Conservation (phyloP, 1,140 invertebrate genomes). For the Bombus pyrosoma region DNA sequence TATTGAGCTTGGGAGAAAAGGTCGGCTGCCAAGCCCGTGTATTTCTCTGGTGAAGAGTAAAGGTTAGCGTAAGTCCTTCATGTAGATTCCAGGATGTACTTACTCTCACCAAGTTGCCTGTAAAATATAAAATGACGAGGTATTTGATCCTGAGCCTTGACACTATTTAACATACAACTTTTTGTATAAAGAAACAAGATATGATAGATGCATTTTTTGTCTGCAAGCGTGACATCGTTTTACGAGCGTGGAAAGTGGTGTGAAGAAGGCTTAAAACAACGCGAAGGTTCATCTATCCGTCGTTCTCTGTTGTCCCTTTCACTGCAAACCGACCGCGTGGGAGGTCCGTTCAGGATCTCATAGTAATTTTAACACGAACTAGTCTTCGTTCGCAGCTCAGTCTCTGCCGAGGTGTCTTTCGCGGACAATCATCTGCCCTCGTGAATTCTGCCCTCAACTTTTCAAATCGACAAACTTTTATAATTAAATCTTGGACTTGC, state of each 20-base stretch:
- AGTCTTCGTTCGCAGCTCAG: constrained; percentile 68
- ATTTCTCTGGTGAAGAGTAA: constrained; percentile 59
- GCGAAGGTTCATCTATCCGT: constrained; percentile 68
- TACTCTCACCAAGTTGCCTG: not conserved
- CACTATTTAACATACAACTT: not conserved
- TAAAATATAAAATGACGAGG: not conserved
- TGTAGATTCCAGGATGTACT: constrained; percentile 37
- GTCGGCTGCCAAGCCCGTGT: constrained; percentile 51
- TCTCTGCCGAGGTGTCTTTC: constrained; percentile 43
- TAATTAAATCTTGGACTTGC: not conserved
- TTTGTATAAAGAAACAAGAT: not conserved
- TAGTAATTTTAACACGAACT: constrained; percentile 73
- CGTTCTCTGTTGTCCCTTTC: constrained; percentile 75
- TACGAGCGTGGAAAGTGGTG: constrained; percentile 24
- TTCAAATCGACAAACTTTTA: not conserved
- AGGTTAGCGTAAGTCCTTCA: constrained; percentile 58
- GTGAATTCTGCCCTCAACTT: not conserved
- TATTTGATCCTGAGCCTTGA: not conserved
- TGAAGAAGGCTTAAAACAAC: constrained; percentile 53
- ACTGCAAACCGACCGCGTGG: constrained; percentile 73
- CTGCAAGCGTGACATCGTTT: constrained; percentile 52
- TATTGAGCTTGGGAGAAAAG: constrained; percentile 47
- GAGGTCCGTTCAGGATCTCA: constrained; percentile 71
- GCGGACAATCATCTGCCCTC: constrained; percentile 24
- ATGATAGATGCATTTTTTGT: constrained; percentile 2